Conservation (phyloP, 2,113 vertebrate genomes). For the Atlantisia rogersi region DNA sequence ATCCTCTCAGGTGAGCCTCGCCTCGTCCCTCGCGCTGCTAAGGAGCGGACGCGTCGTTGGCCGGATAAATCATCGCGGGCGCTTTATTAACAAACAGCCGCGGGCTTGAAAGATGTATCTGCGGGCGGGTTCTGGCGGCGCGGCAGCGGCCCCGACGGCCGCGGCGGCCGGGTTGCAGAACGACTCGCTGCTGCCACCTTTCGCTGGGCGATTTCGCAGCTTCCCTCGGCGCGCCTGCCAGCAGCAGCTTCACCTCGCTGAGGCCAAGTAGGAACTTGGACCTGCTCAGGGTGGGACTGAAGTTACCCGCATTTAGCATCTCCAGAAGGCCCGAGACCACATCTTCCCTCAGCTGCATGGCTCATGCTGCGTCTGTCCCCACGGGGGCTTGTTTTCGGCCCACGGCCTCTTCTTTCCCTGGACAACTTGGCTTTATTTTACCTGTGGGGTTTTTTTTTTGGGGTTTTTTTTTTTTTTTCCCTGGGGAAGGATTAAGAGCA, state of each 20-base stretch:
- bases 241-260: background rate
- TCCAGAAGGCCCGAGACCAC: accelerated
- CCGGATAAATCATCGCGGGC: background rate
- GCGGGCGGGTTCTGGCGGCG: background rate
- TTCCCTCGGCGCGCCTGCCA: background rate
- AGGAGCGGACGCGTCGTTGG: background rate
- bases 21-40: background rate
- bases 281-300: too few relatives aligned
- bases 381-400: background rate
- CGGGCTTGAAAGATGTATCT: background rate
- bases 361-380: background rate
- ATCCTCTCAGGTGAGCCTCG: background rate
- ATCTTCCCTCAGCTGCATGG: background rate
- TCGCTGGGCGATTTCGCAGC: slow-evolving; percentile 46
- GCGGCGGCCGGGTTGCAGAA: background rate
- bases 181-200: slow-evolving; percentile 80
- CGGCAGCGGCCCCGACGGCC: background rate
- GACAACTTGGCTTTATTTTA: background rate
- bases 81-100: background rate
- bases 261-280: too few relatives aligned
- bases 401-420: accelerated
- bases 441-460: background rate
- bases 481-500: background rate
- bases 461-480: background rate
- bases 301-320: too few relatives aligned